A percentile compares a stretch with the other conserved stretches of the same genome.
Conservation (phyloP, 2,797 vertebrate genomes). For the Ctenochaetus hawaiiensis region DNA sequence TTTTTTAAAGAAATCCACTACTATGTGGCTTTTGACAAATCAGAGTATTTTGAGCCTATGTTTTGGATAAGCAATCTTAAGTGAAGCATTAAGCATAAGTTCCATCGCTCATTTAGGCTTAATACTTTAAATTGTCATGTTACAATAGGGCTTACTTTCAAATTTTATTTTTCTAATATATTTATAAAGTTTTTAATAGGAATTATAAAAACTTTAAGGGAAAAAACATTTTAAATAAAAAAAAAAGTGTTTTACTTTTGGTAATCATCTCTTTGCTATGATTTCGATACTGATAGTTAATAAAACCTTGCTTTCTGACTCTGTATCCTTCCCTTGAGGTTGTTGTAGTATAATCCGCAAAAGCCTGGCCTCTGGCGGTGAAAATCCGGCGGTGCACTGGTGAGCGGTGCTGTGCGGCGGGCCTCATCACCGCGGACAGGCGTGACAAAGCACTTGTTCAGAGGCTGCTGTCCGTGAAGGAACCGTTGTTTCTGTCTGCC, state of each 20-base stretch:
- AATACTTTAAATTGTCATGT: too few species aligned
- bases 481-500: conserved; percentile 18
- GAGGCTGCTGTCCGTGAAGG: not conserved
- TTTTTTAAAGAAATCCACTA: too few species aligned
- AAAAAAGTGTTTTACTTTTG: too few species aligned
- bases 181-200: not conserved
- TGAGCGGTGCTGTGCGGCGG: conserved; percentile 22
- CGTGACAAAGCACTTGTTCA: conserved; percentile 67
- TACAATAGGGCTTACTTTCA: too few species aligned
- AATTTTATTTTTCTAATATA: not conserved
- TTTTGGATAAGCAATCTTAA: not conserved
- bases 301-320: too few species aligned
- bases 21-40: not conserved
- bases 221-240: too few species aligned
- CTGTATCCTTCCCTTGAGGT: fast-evolving
- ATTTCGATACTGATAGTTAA: too few species aligned
- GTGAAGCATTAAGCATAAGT: not conserved
- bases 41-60: not conserved
- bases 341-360: not conserved
- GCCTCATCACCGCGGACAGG: conserved; percentile 57
- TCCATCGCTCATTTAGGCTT: not conserved
- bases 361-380: conserved; percentile 65
- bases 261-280: too few species aligned
- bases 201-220: too few species aligned
- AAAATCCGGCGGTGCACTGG: not conserved